Evolutionary conservation across 2,888 invertebrate species (phyloP).

Genomic region (Eutolmus rufibarbis): DNA sequence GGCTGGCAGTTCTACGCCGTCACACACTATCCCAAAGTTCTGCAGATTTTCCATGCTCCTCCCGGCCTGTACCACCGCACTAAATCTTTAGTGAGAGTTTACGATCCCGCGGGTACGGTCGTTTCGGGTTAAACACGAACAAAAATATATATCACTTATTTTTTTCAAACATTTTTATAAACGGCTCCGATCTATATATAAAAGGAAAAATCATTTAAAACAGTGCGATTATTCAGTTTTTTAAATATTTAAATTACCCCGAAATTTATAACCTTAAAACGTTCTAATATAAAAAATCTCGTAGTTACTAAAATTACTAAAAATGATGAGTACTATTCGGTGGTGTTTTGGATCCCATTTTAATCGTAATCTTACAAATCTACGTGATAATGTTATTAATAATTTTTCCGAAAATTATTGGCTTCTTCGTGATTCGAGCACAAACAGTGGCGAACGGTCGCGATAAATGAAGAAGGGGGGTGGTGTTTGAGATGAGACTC

Average conservation of each 20-base stretch:
- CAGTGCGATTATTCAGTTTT: not conserved
- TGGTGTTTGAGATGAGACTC: not conserved
- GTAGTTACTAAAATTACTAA: not conserved
- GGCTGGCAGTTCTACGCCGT: conserved; percentile 22
- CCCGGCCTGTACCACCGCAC: conserved; percentile 54
- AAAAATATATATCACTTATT: not conserved
- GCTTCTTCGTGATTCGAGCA: not conserved
- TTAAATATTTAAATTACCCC: not conserved
- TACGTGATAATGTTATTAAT: not conserved
- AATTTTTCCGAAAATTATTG: not conserved
- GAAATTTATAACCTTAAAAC: not conserved
- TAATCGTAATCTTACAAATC: not conserved
- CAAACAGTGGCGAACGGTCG: not conserved
- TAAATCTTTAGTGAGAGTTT: conserved; percentile 63
- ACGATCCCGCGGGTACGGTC: conserved; percentile 64
- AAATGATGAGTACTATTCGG: not conserved
- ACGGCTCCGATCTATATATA: not conserved
- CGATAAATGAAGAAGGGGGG: not conserved
- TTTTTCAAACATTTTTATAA: not conserved
- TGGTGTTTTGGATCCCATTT: not conserved
- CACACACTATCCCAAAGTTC: conserved; percentile 21
- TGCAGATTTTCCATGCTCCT: conserved; percentile 26
- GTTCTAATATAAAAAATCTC: not conserved
- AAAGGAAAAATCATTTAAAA: too few relatives aligned
- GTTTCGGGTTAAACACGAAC: conserved; percentile 53